phyloP scores from a whole-genome alignment of 2,888 invertebrate species.

The Aethes cnicana region DNA sequence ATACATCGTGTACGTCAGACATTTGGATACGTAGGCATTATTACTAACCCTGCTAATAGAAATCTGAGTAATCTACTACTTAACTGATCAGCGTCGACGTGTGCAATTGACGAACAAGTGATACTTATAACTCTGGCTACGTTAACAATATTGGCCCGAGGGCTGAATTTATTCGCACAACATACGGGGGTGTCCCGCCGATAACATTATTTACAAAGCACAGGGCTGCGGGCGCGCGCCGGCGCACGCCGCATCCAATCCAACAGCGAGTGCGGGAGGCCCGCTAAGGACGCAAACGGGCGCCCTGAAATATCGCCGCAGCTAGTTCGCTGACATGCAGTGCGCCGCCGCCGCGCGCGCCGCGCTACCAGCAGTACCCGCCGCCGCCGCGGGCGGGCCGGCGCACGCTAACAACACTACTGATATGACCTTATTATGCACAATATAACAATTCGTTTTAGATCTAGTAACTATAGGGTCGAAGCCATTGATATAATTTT shows the following conservation, averaged over 20 bases:
- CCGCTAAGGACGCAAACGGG: too few species aligned
- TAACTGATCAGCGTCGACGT: conserved; percentile 73
- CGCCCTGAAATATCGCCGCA: too few species aligned
- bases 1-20: conserved; percentile 36
- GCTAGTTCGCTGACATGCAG: too few species aligned
- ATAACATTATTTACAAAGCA: conserved; percentile 66
- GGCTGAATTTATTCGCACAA: conserved; percentile 65
- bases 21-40: conserved; percentile 49
- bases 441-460: conserved; percentile 70
- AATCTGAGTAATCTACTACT: conserved; percentile 60
- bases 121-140: conserved; percentile 75
- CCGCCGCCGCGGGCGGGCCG: conserved; percentile 41
- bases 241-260: conserved; percentile 7
- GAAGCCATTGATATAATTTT: conserved; percentile 68
- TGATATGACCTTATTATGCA: conserved; percentile 69
- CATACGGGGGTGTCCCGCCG: conserved; percentile 50
- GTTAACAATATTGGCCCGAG: conserved; percentile 74
- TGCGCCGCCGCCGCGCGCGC: conserved; percentile 17
- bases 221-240: conserved; percentile 21
- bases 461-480: conserved; percentile 61
- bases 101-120: conserved; percentile 83
- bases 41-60: conserved; percentile 53
- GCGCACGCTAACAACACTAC: conserved; percentile 53
- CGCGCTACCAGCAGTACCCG: conserved; percentile 37
- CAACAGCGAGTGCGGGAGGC: not conserved